These are phyloP conservation scores for Pantherophis vulpinus DNA, from an alignment of 2,797 vertebrate genomes.

Conservation along the genomic window DNA sequence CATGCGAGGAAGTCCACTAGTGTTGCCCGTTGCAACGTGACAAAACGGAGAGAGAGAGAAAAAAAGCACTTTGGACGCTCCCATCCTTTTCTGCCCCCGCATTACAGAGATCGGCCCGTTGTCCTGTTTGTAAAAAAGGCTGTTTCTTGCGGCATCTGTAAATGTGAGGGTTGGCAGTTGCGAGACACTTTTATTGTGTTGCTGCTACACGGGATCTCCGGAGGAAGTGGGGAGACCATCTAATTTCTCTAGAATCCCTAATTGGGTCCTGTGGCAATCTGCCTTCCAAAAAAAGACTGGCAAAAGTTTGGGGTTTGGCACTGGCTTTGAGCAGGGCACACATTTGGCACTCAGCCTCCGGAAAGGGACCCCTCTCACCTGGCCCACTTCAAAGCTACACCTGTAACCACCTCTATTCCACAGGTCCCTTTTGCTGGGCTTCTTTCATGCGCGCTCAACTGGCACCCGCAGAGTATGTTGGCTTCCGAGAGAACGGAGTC, in stretches of 20 bases:
- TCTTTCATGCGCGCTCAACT: rapidly evolving
- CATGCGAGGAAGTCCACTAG: conserved; percentile 59
- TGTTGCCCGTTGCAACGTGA: conserved; percentile 47
- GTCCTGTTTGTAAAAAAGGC: neutral
- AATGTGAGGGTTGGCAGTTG: neutral
- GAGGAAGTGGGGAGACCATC: neutral
- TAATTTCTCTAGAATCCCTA: neutral
- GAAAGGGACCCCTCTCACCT: neutral
- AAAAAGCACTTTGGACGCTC: conserved; percentile 46
- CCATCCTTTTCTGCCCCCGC: conserved; percentile 36
- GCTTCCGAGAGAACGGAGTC: neutral
- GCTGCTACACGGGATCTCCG: neutral
- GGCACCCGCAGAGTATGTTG: neutral
- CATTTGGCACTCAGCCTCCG: conserved; percentile 20
- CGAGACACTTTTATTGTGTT: conserved; percentile 4
- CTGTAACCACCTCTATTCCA: neutral
- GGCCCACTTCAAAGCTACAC: neutral
- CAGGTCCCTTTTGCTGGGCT: neutral
- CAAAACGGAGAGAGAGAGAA: neutral
- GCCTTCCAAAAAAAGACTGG: conserved; percentile 9
- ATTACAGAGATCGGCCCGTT: rapidly evolving
- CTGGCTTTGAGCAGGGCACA: conserved; percentile 24
- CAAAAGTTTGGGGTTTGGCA: neutral
- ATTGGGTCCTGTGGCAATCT: neutral
- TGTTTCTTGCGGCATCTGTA: conserved; percentile 15